phyloP scores from a whole-genome alignment of 2,888 invertebrate genomes.

The Sminthurinus aureus region DNA sequence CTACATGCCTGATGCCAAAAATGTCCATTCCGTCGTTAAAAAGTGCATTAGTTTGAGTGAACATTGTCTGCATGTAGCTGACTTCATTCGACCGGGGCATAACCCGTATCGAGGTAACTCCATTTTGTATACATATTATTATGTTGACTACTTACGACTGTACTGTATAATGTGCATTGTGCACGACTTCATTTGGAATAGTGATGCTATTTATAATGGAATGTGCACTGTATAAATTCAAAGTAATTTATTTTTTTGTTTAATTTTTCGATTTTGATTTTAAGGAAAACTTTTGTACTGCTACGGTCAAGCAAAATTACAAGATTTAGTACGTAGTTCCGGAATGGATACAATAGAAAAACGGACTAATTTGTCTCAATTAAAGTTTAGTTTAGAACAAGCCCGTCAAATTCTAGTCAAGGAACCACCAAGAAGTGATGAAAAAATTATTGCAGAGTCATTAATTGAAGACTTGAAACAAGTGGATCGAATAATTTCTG shows the following conservation, averaged over 20 bases:
- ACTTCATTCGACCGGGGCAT: conserved; percentile 53
- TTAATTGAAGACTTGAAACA: conserved; percentile 38
- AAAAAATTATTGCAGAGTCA: conserved; percentile 34
- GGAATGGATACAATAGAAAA: conserved; percentile 14
- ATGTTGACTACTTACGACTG: background rate
- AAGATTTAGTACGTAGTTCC: conserved; percentile 33
- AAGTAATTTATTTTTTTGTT: background rate
- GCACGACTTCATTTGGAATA: no score
- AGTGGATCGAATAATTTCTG: conserved; percentile 29
- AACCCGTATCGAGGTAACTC: conserved; percentile 55
- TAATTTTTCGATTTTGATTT: conserved; percentile 4
- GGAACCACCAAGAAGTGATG: conserved; percentile 43
- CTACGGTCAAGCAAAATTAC: conserved; percentile 50
- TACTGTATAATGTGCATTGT: background rate
- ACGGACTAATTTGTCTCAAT: conserved; percentile 2
- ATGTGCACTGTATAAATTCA: no score
- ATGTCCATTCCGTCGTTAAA: conserved; percentile 40
- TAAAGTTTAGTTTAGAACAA: conserved; percentile 41
- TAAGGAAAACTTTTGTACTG: conserved; percentile 55
- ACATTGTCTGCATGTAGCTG: conserved; percentile 53
- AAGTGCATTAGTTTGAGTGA: conserved; percentile 50
- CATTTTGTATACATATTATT: background rate
- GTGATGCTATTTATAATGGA: no score
- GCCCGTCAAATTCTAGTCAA: conserved; percentile 37
- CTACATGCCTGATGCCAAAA: conserved; percentile 45